Evolutionary conservation across 2,888 invertebrate genomes (phyloP).

Genomic region (Horisme vitalbata): DNA sequence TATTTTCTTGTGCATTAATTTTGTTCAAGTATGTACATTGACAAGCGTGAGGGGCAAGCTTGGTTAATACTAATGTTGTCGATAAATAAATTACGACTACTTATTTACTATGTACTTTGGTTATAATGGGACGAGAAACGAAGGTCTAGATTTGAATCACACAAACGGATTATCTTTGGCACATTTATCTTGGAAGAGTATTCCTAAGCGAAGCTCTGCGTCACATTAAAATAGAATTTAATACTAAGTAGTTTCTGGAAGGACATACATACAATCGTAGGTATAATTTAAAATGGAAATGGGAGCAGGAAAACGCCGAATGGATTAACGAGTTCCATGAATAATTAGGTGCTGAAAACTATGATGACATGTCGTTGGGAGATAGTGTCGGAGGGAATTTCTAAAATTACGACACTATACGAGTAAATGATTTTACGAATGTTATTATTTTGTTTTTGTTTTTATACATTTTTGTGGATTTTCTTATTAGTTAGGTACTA

Average conservation of each 20-base stretch:
- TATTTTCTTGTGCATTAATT: conserved; percentile 65
- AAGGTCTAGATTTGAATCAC: conserved; percentile 28
- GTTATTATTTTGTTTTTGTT: not conserved
- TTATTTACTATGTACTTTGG: conserved; percentile 32
- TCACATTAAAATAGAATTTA: conserved; percentile 42
- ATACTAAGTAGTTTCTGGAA: conserved; percentile 44
- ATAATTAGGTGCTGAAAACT: conserved; percentile 53
- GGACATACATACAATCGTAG: conserved; percentile 47
- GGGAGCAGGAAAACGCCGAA: conserved; percentile 44
- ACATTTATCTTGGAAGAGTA: conserved; percentile 49
- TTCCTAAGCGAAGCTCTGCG: conserved; percentile 54
- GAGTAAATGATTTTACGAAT: no score
- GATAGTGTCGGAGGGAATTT: conserved; percentile 22
- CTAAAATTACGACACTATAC: no score
- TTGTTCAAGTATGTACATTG: conserved; percentile 68
- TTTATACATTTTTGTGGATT: no score
- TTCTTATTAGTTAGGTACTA: not conserved
- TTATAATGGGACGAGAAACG: conserved; percentile 32
- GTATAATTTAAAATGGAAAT: conserved; percentile 56
- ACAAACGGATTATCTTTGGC: conserved; percentile 50
- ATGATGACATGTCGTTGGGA: conserved; percentile 39
- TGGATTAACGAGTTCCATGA: conserved; percentile 52
- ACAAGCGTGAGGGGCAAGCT: conserved; percentile 78
- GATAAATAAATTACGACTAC: conserved; percentile 35
- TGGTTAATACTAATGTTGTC: conserved; percentile 43